Evolutionary conservation across 2,113 vertebrate genomes (phyloP).

Genomic region (Rattus norvegicus): GRCr8 NC_086020.1:144203501-144204000

Average conservation of each 20-base stretch:
- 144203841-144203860: neutral
- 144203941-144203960: neutral
- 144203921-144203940: neutral
- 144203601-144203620: neutral
- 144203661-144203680: neutral
- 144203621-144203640: neutral
- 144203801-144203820: neutral
- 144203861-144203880: neutral
- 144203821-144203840: neutral
- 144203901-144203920: neutral
- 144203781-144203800: neutral
- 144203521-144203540: neutral
- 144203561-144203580: neutral
- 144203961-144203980: neutral
- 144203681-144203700: neutral
- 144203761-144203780: neutral
- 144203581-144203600: neutral
- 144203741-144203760: neutral
- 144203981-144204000: neutral
- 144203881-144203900: neutral
- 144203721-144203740: neutral
- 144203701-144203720: neutral
- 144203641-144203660: neutral
- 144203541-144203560: neutral
- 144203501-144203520: neutral